Conservation (phyloP, 2,888 invertebrate species). For the Athalia rosae region DNA sequence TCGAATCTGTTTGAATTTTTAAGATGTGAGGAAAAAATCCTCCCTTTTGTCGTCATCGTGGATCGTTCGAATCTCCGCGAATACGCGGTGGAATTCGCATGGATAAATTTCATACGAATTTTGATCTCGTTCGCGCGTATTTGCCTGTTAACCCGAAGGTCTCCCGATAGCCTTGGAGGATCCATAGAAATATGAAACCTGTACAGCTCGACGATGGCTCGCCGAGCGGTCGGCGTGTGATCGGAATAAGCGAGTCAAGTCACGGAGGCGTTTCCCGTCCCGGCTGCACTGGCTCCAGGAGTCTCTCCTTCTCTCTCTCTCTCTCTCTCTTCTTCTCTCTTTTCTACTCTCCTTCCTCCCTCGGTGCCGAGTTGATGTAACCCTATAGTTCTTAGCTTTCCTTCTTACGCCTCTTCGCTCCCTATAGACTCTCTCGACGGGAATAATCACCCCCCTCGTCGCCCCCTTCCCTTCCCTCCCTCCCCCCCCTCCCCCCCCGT, state of each 20-base stretch:
- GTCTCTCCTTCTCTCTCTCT: conserved; percentile 57
- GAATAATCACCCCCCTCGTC: conserved; percentile 36
- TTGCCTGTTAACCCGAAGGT: conserved; percentile 38
- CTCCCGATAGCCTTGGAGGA: conserved; percentile 35
- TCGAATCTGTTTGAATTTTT: too few relatives aligned
- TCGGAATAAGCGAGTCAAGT: conserved; percentile 45
- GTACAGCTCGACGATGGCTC: too few relatives aligned
- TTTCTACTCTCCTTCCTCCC: conserved; percentile 48
- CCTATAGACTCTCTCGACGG: conserved; percentile 43
- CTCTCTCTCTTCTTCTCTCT: conserved; percentile 51
- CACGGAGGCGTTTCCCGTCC: conserved; percentile 43
- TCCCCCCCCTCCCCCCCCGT: not conserved
- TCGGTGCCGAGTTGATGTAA: conserved; percentile 50
- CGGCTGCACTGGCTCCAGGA: conserved; percentile 42
- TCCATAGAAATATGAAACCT: conserved; percentile 37
- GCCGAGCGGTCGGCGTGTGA: conserved; percentile 38
- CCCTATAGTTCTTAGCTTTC: conserved; percentile 41
- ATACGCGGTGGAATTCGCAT: too few relatives aligned
- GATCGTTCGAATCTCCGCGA: too few relatives aligned
- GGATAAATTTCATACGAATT: too few relatives aligned
- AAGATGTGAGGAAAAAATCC: too few relatives aligned
- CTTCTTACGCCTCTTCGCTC: conserved; percentile 58
- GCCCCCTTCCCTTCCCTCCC: conserved; percentile 19
- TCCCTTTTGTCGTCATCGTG: too few relatives aligned
- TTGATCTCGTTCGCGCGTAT: conserved; percentile 1